Conservation (phyloP, 1,140 invertebrate species). For the Drosophila lini region DNA sequence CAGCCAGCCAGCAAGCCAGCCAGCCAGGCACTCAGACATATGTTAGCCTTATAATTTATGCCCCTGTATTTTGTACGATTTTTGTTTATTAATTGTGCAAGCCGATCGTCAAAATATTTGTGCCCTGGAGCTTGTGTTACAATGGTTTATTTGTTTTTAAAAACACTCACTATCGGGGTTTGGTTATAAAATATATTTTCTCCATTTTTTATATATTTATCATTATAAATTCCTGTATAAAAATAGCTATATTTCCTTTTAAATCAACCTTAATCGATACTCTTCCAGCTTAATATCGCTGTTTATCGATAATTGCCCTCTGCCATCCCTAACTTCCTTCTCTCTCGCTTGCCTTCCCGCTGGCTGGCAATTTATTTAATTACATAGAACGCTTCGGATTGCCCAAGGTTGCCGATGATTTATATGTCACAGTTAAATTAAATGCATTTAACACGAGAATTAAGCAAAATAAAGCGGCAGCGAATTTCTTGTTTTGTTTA, state of each 20-base stretch:
- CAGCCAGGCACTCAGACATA: constrained; percentile 55
- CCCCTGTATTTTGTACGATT: constrained; percentile 65
- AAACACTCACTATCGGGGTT: constrained; percentile 1
- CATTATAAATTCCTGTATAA: too few species aligned
- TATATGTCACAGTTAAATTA: constrained; percentile 77
- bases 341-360: background rate
- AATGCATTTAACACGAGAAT: constrained; percentile 71
- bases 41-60: constrained; percentile 80
- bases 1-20: background rate
- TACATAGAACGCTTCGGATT: constrained; percentile 64
- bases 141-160: constrained; percentile 60
- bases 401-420: constrained; percentile 79
- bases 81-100: constrained; percentile 77
- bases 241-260: background rate
- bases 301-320: background rate
- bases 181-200: background rate
- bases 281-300: background rate
- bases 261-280: background rate
- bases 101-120: constrained; percentile 58
- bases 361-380: constrained; percentile 69
- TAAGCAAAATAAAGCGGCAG: constrained; percentile 42
- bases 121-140: constrained; percentile 15
- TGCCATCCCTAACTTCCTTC: constrained; percentile 9
- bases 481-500: constrained; percentile 50
- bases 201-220: background rate